phyloP scores from a whole-genome alignment of 2,113 vertebrate genomes.

The Chitala chitala region DNA sequence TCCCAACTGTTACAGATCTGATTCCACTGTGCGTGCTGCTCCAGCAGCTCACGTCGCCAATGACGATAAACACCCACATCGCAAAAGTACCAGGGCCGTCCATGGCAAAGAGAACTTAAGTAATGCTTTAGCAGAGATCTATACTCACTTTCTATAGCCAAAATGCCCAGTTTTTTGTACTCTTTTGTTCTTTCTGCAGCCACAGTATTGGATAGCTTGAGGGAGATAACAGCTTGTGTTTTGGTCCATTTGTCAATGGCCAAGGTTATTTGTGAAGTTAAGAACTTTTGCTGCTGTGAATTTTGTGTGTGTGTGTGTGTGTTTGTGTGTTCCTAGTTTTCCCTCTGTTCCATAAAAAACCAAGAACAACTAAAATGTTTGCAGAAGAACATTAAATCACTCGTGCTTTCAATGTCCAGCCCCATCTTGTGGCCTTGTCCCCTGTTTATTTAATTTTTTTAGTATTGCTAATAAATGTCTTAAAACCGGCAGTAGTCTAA shows the following conservation, averaged over 20 bases:
- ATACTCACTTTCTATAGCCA: slow-evolving; percentile 44
- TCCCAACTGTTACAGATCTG: not conserved
- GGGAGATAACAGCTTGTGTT: slow-evolving; percentile 69
- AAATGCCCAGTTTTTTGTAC: slow-evolving; percentile 47
- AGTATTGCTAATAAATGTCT: slow-evolving; percentile 79
- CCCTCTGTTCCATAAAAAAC: slow-evolving; percentile 54
- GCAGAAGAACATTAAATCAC: slow-evolving; percentile 70
- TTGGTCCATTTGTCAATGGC: slow-evolving; percentile 66
- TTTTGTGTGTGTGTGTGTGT: slow-evolving; percentile 73
- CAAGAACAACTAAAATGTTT: slow-evolving; percentile 76
- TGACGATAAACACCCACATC: not conserved
- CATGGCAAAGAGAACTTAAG: not conserved
- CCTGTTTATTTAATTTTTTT: slow-evolving; percentile 54
- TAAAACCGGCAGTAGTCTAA: slow-evolving; percentile 86
- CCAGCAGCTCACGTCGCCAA: not conserved
- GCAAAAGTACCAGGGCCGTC: not conserved
- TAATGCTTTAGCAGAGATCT: slow-evolving; percentile 25
- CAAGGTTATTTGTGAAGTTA: slow-evolving; percentile 70
- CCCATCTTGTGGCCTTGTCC: slow-evolving; percentile 39
- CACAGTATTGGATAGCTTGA: not conserved
- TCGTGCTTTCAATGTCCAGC: slow-evolving; percentile 63
- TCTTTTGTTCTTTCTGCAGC: slow-evolving; percentile 47
- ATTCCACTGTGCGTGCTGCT: not conserved
- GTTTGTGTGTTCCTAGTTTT: slow-evolving; percentile 24
- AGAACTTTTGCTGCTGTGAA: slow-evolving; percentile 69